Evolutionary conservation across 2,113 vertebrate species (phyloP).

Genomic region (Clarias macrocephalus): DNA sequence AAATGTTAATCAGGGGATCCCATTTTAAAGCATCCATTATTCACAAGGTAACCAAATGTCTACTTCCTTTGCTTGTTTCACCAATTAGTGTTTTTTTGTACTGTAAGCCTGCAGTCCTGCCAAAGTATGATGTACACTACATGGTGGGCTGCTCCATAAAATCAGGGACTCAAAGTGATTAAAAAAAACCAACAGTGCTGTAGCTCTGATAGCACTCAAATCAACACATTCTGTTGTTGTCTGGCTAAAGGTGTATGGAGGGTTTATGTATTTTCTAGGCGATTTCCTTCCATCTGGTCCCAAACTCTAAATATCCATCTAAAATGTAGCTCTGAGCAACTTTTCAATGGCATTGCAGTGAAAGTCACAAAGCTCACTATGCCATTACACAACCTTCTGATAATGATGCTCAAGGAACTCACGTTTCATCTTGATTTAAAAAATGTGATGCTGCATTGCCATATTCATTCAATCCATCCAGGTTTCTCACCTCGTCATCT

Average conservation of each 20-base stretch:
- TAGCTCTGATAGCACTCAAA: neutral
- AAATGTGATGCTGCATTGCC: neutral
- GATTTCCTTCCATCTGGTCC: neutral
- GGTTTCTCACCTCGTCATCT: neutral
- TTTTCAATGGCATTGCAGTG: neutral
- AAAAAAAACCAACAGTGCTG: neutral
- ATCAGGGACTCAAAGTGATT: neutral
- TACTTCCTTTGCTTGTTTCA: constrained; percentile 30
- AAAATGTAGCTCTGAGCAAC: neutral
- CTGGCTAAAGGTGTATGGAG: neutral
- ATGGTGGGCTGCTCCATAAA: neutral
- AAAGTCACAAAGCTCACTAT: neutral
- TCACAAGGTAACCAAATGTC: constrained; percentile 62
- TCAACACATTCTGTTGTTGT: neutral
- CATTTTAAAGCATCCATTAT: constrained; percentile 63
- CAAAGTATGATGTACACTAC: neutral
- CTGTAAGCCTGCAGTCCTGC: neutral
- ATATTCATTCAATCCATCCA: neutral
- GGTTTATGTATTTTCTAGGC: neutral
- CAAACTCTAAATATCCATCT: neutral
- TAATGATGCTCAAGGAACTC: neutral
- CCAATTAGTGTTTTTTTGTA: constrained; percentile 8
- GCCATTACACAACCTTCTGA: neutral
- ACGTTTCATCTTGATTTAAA: neutral
- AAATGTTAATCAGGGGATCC: constrained; percentile 63